These are phyloP conservation scores for Melieria crassipennis DNA, from an alignment of 2,888 invertebrate genomes.

Conservation along the genomic window DNA sequence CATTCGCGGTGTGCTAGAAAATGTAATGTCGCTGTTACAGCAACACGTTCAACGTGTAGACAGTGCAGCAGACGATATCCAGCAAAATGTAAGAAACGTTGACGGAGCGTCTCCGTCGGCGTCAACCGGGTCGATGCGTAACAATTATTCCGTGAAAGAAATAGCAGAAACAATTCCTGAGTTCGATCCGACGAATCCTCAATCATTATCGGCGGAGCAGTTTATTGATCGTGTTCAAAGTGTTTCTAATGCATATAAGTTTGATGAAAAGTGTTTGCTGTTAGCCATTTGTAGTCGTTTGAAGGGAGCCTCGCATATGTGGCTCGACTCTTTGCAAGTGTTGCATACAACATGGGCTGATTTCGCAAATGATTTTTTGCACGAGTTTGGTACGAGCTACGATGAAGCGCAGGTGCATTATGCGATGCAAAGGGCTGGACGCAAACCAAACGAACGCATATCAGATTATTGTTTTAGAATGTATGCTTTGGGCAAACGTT, in stretches of 20 bases:
- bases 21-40: background rate
- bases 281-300: slow-evolving; percentile 6
- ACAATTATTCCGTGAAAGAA: slow-evolving; percentile 22
- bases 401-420: background rate
- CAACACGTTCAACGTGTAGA: background rate
- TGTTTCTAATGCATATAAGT: slow-evolving; percentile 12
- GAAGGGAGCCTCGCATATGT: slow-evolving; percentile 3
- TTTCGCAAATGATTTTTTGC: slow-evolving; percentile 11
- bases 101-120: no score
- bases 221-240: slow-evolving; percentile 25
- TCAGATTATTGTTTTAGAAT: slow-evolving; percentile 1
- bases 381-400: slow-evolving; percentile 13
- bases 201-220: slow-evolving; percentile 21
- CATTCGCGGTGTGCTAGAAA: background rate
- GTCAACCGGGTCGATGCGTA: background rate
- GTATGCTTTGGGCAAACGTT: slow-evolving; percentile 19
- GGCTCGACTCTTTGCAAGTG: slow-evolving; percentile 11
- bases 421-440: no score
- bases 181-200: slow-evolving; percentile 21
- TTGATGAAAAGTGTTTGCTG: slow-evolving; percentile 24
- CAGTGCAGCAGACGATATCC: background rate
- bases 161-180: slow-evolving; percentile 25
- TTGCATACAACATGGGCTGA: slow-evolving; percentile 19
- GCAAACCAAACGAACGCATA: no score
- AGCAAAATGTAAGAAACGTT: background rate